These are phyloP conservation scores for Spermophilus dauricus DNA, from an alignment of 2,113 vertebrate genomes.

Conservation along the genomic window DNA sequence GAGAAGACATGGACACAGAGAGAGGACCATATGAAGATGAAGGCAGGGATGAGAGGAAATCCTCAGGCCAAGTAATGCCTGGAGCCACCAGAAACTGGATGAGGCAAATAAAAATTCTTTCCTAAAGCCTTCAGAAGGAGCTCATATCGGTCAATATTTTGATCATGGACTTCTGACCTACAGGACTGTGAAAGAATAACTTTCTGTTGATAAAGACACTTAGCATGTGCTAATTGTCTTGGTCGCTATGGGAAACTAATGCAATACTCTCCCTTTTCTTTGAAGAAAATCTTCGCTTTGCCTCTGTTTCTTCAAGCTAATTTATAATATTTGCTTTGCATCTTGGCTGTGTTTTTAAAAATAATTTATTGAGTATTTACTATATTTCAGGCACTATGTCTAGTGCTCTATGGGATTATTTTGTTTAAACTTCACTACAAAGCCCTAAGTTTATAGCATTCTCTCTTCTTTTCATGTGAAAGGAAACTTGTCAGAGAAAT, in stretches of 20 bases:
- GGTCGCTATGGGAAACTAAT: not conserved
- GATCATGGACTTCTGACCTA: not conserved
- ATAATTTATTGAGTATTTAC: not conserved
- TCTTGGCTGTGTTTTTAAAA: not conserved
- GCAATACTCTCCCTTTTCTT: not conserved
- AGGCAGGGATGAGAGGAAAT: not conserved
- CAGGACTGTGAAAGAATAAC: not conserved
- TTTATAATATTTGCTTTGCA: not conserved
- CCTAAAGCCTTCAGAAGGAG: not conserved
- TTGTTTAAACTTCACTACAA: not conserved
- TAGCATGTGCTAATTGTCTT: not conserved
- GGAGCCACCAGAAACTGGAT: not conserved
- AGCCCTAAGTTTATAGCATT: not conserved
- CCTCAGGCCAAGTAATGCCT: not conserved
- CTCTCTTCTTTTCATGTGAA: not conserved
- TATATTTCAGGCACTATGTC: not conserved
- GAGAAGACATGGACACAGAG: not conserved
- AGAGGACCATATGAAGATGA: not conserved
- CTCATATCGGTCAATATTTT: too few species aligned
- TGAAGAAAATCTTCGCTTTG: constrained; percentile 15
- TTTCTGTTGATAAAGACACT: not conserved
- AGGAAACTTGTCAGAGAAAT: not conserved
- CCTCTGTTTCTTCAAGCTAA: not conserved
- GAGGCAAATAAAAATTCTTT: not conserved
- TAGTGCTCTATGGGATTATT: not conserved